phyloP scores from a whole-genome alignment of 2,113 vertebrate genomes.

The Oryzias melastigma region DNA sequence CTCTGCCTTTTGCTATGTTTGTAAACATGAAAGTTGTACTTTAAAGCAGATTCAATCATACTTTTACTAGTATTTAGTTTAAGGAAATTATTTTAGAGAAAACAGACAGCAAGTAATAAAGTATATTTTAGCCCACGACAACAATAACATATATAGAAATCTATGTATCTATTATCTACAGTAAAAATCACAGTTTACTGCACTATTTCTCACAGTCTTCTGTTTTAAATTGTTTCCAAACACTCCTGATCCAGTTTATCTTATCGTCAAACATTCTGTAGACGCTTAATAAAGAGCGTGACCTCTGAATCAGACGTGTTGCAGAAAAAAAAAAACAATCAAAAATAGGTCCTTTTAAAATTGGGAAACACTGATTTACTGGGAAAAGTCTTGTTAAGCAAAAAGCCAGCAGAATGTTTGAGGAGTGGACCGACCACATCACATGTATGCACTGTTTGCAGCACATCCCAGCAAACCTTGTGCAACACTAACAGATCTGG shows the following conservation, averaged over 20 bases:
- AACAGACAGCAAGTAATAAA: not conserved
- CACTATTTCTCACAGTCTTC: no score
- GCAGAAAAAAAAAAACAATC: no score
- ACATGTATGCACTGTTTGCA: conserved; percentile 26
- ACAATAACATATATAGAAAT: conserved; percentile 5
- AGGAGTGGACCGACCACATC: conserved; percentile 5
- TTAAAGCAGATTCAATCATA: no score
- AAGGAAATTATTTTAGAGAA: not conserved
- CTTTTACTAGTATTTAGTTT: not conserved
- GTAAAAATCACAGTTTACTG: no score
- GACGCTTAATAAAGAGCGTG: no score
- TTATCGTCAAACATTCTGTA: no score
- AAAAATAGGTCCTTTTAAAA: no score
- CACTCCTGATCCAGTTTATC: no score
- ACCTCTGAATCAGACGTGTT: no score
- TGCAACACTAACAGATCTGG: conserved; percentile 54
- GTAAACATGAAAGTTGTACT: no score
- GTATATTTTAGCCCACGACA: not conserved
- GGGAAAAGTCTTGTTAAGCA: conserved; percentile 14
- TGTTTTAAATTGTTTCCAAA: no score
- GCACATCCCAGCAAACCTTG: conserved; percentile 38
- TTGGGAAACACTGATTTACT: conserved; percentile 7
- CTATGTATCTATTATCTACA: conserved; percentile 1
- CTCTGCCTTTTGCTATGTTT: no score
- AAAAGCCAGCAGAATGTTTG: conserved; percentile 5